These are phyloP conservation scores for Hydrolagus affinis DNA, from an alignment of 2,113 vertebrate genomes.

Conservation along the genomic window DNA sequence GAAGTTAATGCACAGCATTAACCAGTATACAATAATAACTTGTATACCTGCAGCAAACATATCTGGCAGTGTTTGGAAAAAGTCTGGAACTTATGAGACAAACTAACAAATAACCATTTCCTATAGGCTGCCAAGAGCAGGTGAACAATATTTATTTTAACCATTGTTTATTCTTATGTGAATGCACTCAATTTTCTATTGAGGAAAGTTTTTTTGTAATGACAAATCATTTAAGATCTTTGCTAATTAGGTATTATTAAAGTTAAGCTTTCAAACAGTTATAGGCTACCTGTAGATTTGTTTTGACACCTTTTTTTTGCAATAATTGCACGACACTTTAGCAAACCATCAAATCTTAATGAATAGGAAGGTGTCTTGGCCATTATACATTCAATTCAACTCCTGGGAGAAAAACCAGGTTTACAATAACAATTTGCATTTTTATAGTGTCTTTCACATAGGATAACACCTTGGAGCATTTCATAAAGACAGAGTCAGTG, in stretches of 20 bases:
- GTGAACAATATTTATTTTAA: background rate
- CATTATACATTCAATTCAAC: no score
- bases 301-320: background rate
- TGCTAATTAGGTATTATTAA: background rate
- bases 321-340: background rate
- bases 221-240: background rate
- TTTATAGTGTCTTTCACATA: no score
- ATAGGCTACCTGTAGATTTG: background rate
- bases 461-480: no score
- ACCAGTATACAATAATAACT: constrained; percentile 30
- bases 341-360: background rate
- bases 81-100: background rate
- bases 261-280: background rate
- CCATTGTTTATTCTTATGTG: background rate
- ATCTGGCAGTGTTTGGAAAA: background rate
- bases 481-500: no score
- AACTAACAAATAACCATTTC: background rate
- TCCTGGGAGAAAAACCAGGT: no score
- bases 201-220: background rate
- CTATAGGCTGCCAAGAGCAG: background rate
- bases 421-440: no score
- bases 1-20: constrained; percentile 68
- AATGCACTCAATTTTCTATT: background rate
- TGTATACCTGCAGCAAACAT: background rate
- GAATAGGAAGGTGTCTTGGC: background rate